These are phyloP conservation scores for Hirtodrosophila cameraria DNA, from an alignment of 2,888 invertebrate genomes.

Conservation along the genomic window DNA sequence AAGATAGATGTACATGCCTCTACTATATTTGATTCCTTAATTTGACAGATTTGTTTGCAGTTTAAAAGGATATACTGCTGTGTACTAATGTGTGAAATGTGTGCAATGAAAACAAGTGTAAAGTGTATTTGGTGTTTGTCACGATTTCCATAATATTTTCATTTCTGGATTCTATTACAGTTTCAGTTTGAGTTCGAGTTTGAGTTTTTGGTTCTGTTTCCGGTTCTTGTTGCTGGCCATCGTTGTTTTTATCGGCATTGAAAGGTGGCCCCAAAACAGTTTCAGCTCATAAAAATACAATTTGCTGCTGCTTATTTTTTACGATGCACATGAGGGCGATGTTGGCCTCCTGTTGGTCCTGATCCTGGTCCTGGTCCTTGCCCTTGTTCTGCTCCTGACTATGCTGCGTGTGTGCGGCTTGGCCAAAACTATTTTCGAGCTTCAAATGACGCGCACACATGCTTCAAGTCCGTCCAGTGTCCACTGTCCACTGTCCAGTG, in stretches of 20 bases:
- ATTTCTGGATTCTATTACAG: conserved; percentile 4
- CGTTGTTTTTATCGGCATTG: conserved; percentile 79
- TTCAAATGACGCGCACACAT: conserved; percentile 75
- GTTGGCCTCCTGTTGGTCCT: conserved; percentile 41
- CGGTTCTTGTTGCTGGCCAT: conserved; percentile 32
- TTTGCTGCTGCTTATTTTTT: conserved; percentile 82
- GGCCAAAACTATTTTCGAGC: conserved; percentile 73
- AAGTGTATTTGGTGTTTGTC: not conserved
- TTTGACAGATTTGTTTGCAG: too few species aligned
- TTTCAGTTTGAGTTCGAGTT: conserved; percentile 32
- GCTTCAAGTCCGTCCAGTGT: conserved; percentile 73
- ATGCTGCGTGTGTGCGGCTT: conserved; percentile 15
- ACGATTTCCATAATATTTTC: conserved; percentile 3
- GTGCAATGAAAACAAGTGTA: too few species aligned
- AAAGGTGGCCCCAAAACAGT: conserved; percentile 82
- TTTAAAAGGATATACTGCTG: too few species aligned
- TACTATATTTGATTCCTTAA: too few species aligned
- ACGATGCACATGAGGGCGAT: conserved; percentile 79
- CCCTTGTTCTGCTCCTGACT: not conserved
- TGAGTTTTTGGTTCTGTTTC: conserved; percentile 34
- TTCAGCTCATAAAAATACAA: conserved; percentile 83
- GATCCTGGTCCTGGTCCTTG: conserved; percentile 6
- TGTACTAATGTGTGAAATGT: too few species aligned
- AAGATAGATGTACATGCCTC: too few species aligned
- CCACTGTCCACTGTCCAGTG: conserved; percentile 49